Conservation (phyloP, 2,888 invertebrate genomes). For the Drosophila peninsularis region DNA sequence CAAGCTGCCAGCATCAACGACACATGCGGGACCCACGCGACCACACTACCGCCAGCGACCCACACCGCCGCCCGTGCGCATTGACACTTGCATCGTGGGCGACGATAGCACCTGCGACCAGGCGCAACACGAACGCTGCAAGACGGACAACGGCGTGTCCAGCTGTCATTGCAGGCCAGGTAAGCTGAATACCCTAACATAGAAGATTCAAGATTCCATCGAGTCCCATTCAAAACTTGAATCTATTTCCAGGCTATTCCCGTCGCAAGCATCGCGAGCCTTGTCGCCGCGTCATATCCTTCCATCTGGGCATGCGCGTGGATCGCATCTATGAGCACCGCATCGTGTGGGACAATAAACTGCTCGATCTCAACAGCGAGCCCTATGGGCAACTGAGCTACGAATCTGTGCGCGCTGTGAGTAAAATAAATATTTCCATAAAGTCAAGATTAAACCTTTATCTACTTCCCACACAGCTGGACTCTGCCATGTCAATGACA, state of each 20-base stretch:
- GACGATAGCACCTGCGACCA: constrained; percentile 96
- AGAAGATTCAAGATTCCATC: background rate
- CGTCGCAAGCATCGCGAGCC: constrained; percentile 90
- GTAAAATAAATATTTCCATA: constrained; percentile 79
- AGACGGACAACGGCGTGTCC: constrained; percentile 93
- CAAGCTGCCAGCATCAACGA: constrained; percentile 65
- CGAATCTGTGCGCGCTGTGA: constrained; percentile 94
- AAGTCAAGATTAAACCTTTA: background rate
- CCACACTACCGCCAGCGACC: constrained; percentile 86
- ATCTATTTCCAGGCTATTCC: constrained; percentile 86
- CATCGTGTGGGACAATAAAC: constrained; percentile 91
- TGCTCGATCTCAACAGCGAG: constrained; percentile 91
- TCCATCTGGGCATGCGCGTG: constrained; percentile 91
- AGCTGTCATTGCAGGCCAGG: constrained; percentile 95
- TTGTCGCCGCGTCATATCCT: constrained; percentile 91
- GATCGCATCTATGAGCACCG: constrained; percentile 92
- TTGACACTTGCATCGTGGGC: constrained; percentile 97
- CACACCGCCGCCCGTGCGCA: constrained; percentile 86
- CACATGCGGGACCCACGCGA: constrained; percentile 86
- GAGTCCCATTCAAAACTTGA: background rate
- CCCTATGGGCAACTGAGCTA: constrained; percentile 92
- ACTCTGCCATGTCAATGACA: constrained; percentile 96
- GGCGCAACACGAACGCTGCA: constrained; percentile 94
- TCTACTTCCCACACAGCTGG: constrained; percentile 87
- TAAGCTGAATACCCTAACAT: constrained; percentile 23